Conservation (phyloP, 2,888 invertebrate species). For the Chironomus riparius region DNA sequence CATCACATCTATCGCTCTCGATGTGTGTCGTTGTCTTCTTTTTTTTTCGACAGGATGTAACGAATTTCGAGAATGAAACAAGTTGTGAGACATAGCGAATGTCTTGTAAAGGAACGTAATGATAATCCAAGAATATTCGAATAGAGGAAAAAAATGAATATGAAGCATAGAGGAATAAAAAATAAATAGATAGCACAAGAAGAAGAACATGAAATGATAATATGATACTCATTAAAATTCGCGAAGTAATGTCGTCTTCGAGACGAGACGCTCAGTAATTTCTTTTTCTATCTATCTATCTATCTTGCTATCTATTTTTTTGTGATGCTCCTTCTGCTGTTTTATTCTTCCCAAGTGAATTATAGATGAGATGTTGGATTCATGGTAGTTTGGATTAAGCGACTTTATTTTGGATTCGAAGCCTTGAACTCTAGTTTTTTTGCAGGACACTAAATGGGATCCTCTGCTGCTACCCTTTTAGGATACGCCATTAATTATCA, state of each 20-base stretch:
- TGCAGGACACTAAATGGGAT: too few relatives aligned
- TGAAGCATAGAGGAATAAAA: neutral
- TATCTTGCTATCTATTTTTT: too few relatives aligned
- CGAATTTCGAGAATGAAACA: neutral
- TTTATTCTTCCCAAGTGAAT: neutral
- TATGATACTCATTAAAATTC: slow-evolving; percentile 25
- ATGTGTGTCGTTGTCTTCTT: neutral
- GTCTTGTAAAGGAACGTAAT: neutral
- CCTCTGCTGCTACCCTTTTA: too few relatives aligned
- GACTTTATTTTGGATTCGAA: too few relatives aligned
- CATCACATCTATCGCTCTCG: neutral
- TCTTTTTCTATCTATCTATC: too few relatives aligned
- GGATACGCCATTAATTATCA: too few relatives aligned
- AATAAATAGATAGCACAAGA: neutral
- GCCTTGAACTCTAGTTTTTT: too few relatives aligned
- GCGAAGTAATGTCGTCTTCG: slow-evolving; percentile 20
- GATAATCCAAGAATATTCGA: neutral
- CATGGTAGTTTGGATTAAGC: too few relatives aligned
- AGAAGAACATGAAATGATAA: neutral
- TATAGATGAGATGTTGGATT: neutral
- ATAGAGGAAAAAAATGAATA: neutral
- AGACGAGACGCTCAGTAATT: neutral
- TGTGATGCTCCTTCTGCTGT: neutral
- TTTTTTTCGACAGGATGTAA: slow-evolving; percentile 7
- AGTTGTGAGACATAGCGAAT: neutral